A percentile compares a stretch with the other conserved stretches of the same genome.
phyloP scores from a whole-genome alignment of 1,140 invertebrate genomes.

The Listronotus bonariensis region DNA sequence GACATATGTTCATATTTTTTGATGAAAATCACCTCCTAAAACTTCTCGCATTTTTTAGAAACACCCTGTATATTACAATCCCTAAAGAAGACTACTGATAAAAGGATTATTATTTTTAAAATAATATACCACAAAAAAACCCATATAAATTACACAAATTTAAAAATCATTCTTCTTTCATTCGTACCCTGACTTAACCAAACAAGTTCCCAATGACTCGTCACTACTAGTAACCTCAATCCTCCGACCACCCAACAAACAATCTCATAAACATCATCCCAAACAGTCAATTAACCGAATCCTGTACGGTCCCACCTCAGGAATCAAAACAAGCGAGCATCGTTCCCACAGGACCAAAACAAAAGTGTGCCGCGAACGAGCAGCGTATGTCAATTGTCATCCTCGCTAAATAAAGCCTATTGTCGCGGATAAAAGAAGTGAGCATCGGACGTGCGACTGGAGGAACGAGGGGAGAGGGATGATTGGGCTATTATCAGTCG shows the following conservation, averaged over 20 bases:
- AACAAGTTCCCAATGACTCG: too few relatives aligned
- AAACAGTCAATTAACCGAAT: conserved; percentile 42
- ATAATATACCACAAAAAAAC: too few relatives aligned
- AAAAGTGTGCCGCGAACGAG: conserved; percentile 40
- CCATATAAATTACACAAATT: too few relatives aligned
- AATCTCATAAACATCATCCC: conserved; percentile 12
- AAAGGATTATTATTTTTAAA: too few relatives aligned
- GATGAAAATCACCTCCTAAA: too few relatives aligned
- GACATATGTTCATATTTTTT: too few relatives aligned
- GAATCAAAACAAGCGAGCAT: conserved; percentile 43
- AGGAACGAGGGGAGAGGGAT: conserved; percentile 19
- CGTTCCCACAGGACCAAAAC: conserved; percentile 47
- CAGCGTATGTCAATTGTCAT: conserved; percentile 52
- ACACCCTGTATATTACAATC: too few relatives aligned
- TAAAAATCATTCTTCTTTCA: too few relatives aligned
- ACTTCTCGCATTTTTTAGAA: too few relatives aligned
- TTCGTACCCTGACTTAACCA: too few relatives aligned
- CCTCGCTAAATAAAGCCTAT: conserved; percentile 47
- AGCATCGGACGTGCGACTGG: conserved; percentile 44
- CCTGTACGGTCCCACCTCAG: conserved; percentile 42
- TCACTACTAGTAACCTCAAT: not conserved
- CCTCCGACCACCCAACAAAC: not conserved
- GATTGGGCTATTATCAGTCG: conserved; percentile 33
- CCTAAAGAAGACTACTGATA: too few relatives aligned
- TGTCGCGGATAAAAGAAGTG: conserved; percentile 50